phyloP scores from a whole-genome alignment of 2,797 vertebrate species.

The Avahi laniger region DNA sequence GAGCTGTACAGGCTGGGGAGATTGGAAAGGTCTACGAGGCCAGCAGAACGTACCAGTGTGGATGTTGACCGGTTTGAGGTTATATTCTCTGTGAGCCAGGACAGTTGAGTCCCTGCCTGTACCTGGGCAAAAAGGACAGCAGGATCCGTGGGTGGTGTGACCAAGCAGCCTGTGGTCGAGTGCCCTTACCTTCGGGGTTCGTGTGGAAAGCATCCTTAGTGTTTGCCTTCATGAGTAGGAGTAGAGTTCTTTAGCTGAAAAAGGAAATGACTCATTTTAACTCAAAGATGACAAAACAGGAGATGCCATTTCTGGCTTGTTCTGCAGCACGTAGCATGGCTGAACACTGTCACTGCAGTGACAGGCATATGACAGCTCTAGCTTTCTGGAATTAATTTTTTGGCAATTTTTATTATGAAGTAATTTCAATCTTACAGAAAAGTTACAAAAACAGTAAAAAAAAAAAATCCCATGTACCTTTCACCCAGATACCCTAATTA shows the following conservation, averaged over 20 bases:
- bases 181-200: conserved; percentile 67
- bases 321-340: neutral
- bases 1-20: neutral
- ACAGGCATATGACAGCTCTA: neutral
- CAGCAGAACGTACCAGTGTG: accelerated
- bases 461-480: neutral
- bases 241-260: conserved; percentile 63
- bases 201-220: conserved; percentile 53
- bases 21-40: neutral
- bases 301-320: neutral
- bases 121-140: neutral
- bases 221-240: conserved; percentile 49
- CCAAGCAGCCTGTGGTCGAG: neutral
- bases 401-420: neutral
- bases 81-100: neutral
- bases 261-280: conserved; percentile 62
- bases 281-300: neutral
- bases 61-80: neutral
- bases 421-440: neutral
- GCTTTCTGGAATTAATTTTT: neutral
- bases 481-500: neutral
- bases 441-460: neutral
- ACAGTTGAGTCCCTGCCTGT: neutral
- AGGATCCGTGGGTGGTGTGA: neutral
- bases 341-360: neutral